phyloP scores from a whole-genome alignment of 2,113 vertebrate species.

The Indicator maculatus region DNA sequence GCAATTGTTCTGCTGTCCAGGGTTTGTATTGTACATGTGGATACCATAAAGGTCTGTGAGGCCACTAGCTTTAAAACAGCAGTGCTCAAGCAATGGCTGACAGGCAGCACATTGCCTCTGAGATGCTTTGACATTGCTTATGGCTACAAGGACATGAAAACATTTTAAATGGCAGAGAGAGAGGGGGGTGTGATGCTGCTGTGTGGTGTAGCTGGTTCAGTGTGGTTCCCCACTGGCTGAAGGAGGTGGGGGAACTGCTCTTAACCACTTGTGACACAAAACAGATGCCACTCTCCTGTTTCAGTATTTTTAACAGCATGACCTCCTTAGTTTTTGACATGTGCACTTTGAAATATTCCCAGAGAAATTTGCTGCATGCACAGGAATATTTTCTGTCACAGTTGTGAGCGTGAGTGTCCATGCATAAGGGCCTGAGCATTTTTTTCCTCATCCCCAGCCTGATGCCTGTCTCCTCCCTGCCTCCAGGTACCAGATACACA shows the following conservation, averaged over 20 bases:
- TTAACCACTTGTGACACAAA: not conserved
- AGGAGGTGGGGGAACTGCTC: not conserved
- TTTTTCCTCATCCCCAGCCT: not conserved
- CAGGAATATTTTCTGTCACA: not conserved
- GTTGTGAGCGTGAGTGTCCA: rapidly evolving
- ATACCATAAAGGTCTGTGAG: not conserved
- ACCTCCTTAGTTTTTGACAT: not conserved
- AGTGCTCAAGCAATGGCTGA: not conserved
- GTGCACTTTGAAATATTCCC: not conserved
- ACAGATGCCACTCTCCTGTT: not conserved
- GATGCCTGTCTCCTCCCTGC: slow-evolving; percentile 7
- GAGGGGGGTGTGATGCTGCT: not conserved
- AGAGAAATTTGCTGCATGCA: not conserved
- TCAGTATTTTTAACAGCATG: not conserved
- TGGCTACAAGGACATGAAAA: not conserved
- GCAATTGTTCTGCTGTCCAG: not conserved
- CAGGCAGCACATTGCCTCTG: not conserved
- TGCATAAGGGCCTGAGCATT: not conserved
- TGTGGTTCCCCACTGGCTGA: not conserved
- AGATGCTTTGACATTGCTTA: not conserved
- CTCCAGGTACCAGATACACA: slow-evolving; percentile 96
- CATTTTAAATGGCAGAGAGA: not conserved
- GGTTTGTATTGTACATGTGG: not conserved
- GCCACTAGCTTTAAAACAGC: not conserved
- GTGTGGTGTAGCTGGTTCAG: not conserved